A percentile compares a stretch with the other conserved stretches of the same genome.
These are phyloP conservation scores for Chitala chitala DNA, from an alignment of 2,113 vertebrate genomes.

Conservation along the genomic window DNA sequence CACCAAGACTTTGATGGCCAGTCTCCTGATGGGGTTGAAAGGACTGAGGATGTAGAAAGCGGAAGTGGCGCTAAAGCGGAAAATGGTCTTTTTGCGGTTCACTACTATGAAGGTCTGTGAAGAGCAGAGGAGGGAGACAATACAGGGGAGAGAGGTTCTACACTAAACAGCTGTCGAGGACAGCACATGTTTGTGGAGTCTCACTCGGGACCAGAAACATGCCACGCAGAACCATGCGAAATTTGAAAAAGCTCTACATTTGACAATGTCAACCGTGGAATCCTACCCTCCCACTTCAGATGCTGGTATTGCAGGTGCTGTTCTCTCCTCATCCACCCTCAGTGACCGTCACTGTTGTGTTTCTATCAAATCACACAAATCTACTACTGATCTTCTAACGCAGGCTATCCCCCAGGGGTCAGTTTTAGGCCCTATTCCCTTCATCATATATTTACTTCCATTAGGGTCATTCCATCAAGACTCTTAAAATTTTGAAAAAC, in stretches of 20 bases:
- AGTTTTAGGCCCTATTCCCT: too few relatives aligned
- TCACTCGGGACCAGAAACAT: neutral
- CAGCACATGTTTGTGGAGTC: neutral
- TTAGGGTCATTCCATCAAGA: too few relatives aligned
- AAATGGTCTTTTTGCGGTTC: slow-evolving; percentile 93
- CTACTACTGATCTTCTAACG: too few relatives aligned
- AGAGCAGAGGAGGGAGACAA: slow-evolving; percentile 47
- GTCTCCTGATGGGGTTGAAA: slow-evolving; percentile 91
- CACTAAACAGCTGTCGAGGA: neutral
- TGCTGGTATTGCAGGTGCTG: too few relatives aligned
- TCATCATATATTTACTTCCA: too few relatives aligned
- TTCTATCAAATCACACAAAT: too few relatives aligned
- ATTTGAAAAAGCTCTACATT: neutral
- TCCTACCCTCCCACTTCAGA: neutral
- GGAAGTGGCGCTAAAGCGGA: slow-evolving; percentile 95
- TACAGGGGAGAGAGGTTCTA: neutral
- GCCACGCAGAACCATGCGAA: neutral
- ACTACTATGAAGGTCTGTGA: slow-evolving; percentile 99
- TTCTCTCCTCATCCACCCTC: too few relatives aligned
- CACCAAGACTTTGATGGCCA: slow-evolving; percentile 95
- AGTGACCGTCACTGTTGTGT: too few relatives aligned
- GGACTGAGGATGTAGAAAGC: slow-evolving; percentile 95
- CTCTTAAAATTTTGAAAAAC: too few relatives aligned
- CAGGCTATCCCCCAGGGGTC: too few relatives aligned
- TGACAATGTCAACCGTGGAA: neutral